Percentiles rank a stretch among this genome's conserved stretches.
Conservation (phyloP, 2,888 invertebrate genomes). For the Tetranychus truncatus region DNA sequence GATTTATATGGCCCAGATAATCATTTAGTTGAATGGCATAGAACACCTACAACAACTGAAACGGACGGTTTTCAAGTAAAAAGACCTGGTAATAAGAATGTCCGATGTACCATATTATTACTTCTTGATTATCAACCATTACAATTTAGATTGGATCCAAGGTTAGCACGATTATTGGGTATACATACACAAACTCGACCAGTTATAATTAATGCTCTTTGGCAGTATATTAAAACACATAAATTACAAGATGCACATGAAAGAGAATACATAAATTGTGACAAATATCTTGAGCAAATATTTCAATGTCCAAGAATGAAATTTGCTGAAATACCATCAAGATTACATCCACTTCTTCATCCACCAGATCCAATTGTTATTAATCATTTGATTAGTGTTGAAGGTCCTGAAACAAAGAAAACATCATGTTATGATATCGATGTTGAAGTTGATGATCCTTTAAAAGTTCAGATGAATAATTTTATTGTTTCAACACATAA, state of each 20-base stretch:
- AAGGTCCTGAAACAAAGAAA: conserved; percentile 84
- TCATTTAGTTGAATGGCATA: conserved; percentile 96
- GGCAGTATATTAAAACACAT: conserved; percentile 99
- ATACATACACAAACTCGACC: conserved; percentile 93
- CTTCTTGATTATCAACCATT: conserved; percentile 90
- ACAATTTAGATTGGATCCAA: conserved; percentile 92
- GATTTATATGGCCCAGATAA: conserved; percentile 98
- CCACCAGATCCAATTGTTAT: conserved; percentile 99
- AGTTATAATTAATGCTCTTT: conserved; percentile 90
- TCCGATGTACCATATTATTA: conserved; percentile 88
- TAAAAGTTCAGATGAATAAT: conserved; percentile 93
- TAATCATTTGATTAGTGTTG: conserved; percentile 72
- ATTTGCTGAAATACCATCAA: conserved; percentile 94
- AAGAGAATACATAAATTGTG: conserved; percentile 86
- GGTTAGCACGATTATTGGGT: conserved; percentile 81
- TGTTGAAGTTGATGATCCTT: conserved; percentile 91
- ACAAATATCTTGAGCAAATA: conserved; percentile 93
- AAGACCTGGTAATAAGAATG: conserved; percentile 94
- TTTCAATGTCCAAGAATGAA: conserved; percentile 84
- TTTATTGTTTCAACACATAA: conserved; percentile 86
- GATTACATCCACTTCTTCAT: conserved; percentile 77
- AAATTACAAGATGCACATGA: conserved; percentile 73
- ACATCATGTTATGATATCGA: conserved; percentile 99
- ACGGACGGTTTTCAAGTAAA: conserved; percentile 60
- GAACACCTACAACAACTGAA: conserved; percentile 91